These are phyloP conservation scores for Rana temporaria DNA, from an alignment of 2,113 vertebrate genomes.

Conservation along the genomic window DNA sequence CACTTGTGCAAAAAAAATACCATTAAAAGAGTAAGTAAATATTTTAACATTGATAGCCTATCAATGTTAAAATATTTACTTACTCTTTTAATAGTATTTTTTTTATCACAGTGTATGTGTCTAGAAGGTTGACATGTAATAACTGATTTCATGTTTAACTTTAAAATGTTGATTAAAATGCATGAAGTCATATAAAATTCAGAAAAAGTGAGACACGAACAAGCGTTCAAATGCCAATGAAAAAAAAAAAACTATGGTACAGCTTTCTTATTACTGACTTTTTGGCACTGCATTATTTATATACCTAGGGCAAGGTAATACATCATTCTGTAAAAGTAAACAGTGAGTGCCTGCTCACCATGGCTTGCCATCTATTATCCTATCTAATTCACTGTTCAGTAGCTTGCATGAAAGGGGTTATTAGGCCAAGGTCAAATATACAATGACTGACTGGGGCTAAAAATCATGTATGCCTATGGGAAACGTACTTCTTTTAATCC, in stretches of 20 bases:
- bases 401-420: slow-evolving; percentile 22
- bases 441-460: slow-evolving; percentile 19
- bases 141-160: too few relatives aligned
- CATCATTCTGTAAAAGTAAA: slow-evolving; percentile 37
- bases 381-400: slow-evolving; percentile 41
- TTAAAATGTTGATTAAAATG: too few relatives aligned
- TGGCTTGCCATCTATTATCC: slow-evolving; percentile 35
- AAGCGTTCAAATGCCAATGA: background rate
- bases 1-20: too few relatives aligned
- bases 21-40: too few relatives aligned
- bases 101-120: too few relatives aligned
- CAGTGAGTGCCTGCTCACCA: slow-evolving; percentile 31
- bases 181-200: too few relatives aligned
- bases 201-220: too few relatives aligned
- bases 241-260: slow-evolving; percentile 1
- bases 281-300: slow-evolving; percentile 20
- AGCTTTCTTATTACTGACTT: background rate
- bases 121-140: too few relatives aligned
- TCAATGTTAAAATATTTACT: too few relatives aligned
- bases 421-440: slow-evolving; percentile 31
- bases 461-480: slow-evolving; percentile 24
- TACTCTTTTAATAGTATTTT: too few relatives aligned
- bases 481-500: slow-evolving; percentile 5
- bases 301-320: slow-evolving; percentile 28
- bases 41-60: too few relatives aligned